Conservation (phyloP, 2,888 invertebrate genomes). For the Mylabris sibirica region DNA sequence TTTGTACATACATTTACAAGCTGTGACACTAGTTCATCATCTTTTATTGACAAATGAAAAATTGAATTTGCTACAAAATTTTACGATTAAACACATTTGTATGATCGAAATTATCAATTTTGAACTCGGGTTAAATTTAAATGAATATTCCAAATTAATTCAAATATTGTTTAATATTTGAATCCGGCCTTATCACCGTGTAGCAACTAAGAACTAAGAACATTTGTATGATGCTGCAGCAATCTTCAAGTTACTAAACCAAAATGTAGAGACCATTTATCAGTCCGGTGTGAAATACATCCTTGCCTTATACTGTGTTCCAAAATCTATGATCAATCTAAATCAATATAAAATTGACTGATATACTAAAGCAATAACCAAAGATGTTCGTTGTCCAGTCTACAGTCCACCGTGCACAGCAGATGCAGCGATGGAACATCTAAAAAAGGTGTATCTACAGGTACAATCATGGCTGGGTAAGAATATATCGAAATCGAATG, state of each 20-base stretch:
- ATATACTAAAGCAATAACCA: constrained; percentile 27
- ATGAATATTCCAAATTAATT: too few species aligned
- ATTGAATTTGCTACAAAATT: constrained; percentile 1
- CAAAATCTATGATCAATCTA: constrained; percentile 20
- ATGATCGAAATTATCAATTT: too few species aligned
- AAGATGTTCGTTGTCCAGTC: constrained; percentile 25
- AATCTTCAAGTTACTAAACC: constrained; percentile 16
- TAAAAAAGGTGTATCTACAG: constrained; percentile 30
- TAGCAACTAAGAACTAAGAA: not conserved
- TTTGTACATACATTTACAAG: constrained; percentile 18
- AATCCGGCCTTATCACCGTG: too few species aligned
- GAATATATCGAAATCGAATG: not conserved
- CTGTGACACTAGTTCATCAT: not conserved
- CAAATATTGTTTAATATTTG: too few species aligned
- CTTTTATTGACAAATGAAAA: constrained; percentile 12
- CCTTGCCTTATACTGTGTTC: constrained; percentile 23
- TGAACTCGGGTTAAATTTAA: too few species aligned
- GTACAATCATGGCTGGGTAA: constrained; percentile 30
- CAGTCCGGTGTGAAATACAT: constrained; percentile 15
- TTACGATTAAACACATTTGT: too few species aligned
- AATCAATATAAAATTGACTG: constrained; percentile 27
- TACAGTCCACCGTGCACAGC: constrained; percentile 24
- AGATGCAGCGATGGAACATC: constrained; percentile 29
- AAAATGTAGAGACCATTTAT: not conserved
- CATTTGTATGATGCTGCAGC: constrained; percentile 15